Base-by-base conservation (phyloP, 2,113 vertebrate genomes). In the Anarhynchus alexandrinus region DNA sequence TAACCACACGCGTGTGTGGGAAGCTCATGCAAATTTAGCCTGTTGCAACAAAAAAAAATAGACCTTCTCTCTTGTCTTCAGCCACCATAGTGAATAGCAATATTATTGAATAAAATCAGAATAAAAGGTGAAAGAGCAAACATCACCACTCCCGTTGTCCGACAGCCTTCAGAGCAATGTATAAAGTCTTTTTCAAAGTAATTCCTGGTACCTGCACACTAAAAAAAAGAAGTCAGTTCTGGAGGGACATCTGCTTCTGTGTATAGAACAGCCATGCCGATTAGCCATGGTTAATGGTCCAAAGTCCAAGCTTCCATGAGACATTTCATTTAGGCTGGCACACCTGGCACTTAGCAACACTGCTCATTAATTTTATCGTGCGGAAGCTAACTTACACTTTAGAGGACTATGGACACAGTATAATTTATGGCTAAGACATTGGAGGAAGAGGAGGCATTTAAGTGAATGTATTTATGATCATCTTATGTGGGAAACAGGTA, bases 301-400 rank as follows among this genome's bases (percentile, higher is more conserved):
- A 85, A 96, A 96, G 93, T 90, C 83, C 40, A 2, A 66, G 23
- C 12, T 92, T 80, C 51, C 61, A 78, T 10, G n/a, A 93, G 72
- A 85, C 16, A 25, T 87, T 92, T 88, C 13, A 71, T 66, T 74
- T 32, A 49, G 52, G 36, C 62, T 69, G 65, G 26, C 66, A 67
- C 82, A 95, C 32, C 49, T 90, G 93, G 61, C 88, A 95, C 82
- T 90, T 93, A 95, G 92, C 90, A 96, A 84, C 90, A 42, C 43
- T 36, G 21, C 29, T 94, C 77, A 80, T 90, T 92, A 91, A 72
- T 84, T 94, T 93, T 62, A 70, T 81, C 12, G 2, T n/a, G 49
- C 0, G 0, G 93, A 96, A 93, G 47, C 58, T 85, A 32, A 23
- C 49, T 93, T 84, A 71, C 26, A 17, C 40, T 84, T 95, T 58